These are phyloP conservation scores for Odocoileus virginianus DNA, from an alignment of 2,113 vertebrate genomes.

Conservation along the genomic window DNA sequence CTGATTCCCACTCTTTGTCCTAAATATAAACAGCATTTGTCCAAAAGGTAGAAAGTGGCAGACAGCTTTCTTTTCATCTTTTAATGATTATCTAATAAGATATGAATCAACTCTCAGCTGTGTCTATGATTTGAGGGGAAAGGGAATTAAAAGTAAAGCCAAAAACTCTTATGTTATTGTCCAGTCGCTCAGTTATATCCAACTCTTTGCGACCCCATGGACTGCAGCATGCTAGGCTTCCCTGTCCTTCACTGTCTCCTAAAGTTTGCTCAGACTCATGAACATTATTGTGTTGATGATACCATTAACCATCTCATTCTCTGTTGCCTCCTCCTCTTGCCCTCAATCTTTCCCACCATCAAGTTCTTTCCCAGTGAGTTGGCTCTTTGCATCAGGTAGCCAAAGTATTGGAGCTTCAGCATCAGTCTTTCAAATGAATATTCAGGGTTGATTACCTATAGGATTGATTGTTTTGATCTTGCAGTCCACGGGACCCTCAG, in stretches of 20 bases:
- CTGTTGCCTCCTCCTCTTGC: background rate
- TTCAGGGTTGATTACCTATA: background rate
- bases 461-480: background rate
- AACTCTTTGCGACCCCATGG: background rate
- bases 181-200: background rate
- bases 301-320: background rate
- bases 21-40: constrained; percentile 7
- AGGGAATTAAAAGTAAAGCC: constrained; percentile 2
- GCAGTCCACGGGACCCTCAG: background rate
- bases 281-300: background rate
- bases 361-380: background rate
- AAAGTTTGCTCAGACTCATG: background rate
- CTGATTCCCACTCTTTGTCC: background rate
- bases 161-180: background rate
- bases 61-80: background rate
- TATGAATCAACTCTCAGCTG: background rate
- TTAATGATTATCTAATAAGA: background rate
- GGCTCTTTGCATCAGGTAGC: background rate
- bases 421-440: background rate
- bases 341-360: background rate
- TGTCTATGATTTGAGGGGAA: background rate
- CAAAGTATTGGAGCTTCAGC: background rate
- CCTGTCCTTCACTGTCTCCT: background rate
- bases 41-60: background rate
- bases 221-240: background rate